phyloP scores from a whole-genome alignment of 2,797 vertebrate species.

The Dermochelys coriacea region DNA sequence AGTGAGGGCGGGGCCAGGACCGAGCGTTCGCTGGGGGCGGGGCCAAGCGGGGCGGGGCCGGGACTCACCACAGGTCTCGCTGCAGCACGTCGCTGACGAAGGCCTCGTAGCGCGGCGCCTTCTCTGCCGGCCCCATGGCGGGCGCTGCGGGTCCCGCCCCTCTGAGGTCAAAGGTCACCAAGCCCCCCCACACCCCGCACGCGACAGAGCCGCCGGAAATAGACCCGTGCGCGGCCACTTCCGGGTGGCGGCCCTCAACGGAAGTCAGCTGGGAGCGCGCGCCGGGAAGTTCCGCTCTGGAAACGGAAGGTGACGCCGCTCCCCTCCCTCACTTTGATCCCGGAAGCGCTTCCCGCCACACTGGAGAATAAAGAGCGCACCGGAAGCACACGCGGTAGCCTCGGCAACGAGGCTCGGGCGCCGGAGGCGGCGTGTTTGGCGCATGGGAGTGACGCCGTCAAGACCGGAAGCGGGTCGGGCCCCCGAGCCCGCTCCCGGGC shows the following conservation, averaged over 20 bases:
- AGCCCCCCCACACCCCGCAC: background rate
- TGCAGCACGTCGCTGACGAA: constrained; percentile 89
- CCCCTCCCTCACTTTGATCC: background rate
- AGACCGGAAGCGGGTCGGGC: background rate
- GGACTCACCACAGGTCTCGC: constrained; percentile 86
- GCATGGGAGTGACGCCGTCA: too few species aligned
- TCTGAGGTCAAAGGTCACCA: background rate
- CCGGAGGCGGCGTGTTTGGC: background rate
- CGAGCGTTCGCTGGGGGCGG: too few species aligned
- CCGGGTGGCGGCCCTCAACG: too few species aligned
- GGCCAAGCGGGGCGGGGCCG: too few species aligned
- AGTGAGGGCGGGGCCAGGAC: too few species aligned
- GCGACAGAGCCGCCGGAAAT: too few species aligned
- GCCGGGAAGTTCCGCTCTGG: too few species aligned
- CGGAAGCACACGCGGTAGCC: background rate
- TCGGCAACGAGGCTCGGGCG: background rate
- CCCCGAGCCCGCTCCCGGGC: too few species aligned
- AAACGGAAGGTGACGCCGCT: background rate
- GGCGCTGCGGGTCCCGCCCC: constrained; percentile 59
- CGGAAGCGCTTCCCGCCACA: background rate
- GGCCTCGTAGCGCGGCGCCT: constrained; percentile 88
- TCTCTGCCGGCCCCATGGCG: constrained; percentile 71
- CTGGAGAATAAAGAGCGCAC: too few species aligned
- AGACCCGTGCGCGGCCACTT: too few species aligned
- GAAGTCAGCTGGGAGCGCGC: too few species aligned